Base-by-base conservation (phyloP, 2,888 invertebrate genomes). In the Ischnura elegans region DNA sequence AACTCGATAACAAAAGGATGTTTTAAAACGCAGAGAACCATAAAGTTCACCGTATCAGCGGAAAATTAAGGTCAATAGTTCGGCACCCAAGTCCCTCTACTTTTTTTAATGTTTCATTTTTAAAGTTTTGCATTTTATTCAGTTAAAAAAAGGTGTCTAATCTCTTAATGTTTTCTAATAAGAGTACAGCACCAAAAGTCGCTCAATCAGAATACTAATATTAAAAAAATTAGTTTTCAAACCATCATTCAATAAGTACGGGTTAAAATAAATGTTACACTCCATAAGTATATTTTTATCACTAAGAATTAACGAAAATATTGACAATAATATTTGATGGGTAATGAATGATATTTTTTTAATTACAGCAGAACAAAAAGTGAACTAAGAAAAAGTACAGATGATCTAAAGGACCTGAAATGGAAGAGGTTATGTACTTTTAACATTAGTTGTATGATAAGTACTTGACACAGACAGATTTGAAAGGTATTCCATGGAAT, bases 11-110 rank as follows among this genome's bases (percentile, higher is more conserved):
- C 25, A 76, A 76, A 76, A 76, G 36, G 6, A 76, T 36, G 76
- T 76, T 76, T 76, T 76, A 36, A 29, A 76, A 13, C 16, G 36
- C 25, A 36, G 76, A 29, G 36, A 36, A 16, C 4, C 76, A 76
- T 76, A 36, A 76, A 76, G 29, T 76, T 76, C 36, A 5, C 25
- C 8, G 36, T 36, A 76, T 3, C 3, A 76, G 36, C 76, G 5
- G 76, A 76, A 76, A 76, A 76, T 36, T 13, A 76, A 76, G 76
- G 76, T 29, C 36, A 76, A 76, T 36, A 76, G 16, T 76, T 76
- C 36, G 76, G 16, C 29, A 13, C 29, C 8, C 16, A 36, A 36
- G 10, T 10, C 36, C 36, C 36, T 76, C 76, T 36, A 76, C 29
- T 76, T 76, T 8, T 76, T 76, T 21, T 36, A 36, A 76, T 76